These are phyloP conservation scores for Poecile atricapillus DNA, from an alignment of 2,113 vertebrate genomes.

Conservation along the genomic window DNA sequence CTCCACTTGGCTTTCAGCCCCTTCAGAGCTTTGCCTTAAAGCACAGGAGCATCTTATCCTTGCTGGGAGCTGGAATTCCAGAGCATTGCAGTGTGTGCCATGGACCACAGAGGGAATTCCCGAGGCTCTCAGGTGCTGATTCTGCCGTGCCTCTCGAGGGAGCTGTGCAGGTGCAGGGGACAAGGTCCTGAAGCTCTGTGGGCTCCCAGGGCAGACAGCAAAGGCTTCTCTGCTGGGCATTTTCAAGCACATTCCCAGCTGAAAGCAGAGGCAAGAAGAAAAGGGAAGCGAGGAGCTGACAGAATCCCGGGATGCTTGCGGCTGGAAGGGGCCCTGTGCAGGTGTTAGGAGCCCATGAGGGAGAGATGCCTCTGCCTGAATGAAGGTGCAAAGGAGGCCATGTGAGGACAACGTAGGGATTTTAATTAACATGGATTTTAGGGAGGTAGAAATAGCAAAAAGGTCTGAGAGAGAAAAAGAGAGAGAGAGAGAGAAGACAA, in stretches of 20 bases:
- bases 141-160: too few species aligned
- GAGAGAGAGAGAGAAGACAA: neutral
- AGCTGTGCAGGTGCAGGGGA: neutral
- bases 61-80: too few species aligned
- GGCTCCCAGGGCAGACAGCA: neutral
- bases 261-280: neutral
- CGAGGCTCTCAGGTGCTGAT: too few species aligned
- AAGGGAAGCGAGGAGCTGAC: neutral
- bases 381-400: neutral
- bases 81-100: too few species aligned
- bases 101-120: too few species aligned
- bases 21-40: too few species aligned
- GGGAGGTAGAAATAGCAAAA: neutral
- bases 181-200: rapidly evolving
- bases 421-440: neutral
- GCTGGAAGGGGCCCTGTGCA: neutral
- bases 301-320: rapidly evolving
- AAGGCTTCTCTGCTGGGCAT: neutral
- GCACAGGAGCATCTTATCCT: too few species aligned
- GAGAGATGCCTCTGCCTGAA: neutral
- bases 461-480: neutral
- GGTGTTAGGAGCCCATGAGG: rapidly evolving
- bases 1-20: too few species aligned
- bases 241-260: neutral
- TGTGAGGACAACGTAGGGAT: neutral